Evolutionary conservation across 2,797 vertebrate genomes (phyloP).

Genomic region (Anabacerthia variegaticeps): DNA sequence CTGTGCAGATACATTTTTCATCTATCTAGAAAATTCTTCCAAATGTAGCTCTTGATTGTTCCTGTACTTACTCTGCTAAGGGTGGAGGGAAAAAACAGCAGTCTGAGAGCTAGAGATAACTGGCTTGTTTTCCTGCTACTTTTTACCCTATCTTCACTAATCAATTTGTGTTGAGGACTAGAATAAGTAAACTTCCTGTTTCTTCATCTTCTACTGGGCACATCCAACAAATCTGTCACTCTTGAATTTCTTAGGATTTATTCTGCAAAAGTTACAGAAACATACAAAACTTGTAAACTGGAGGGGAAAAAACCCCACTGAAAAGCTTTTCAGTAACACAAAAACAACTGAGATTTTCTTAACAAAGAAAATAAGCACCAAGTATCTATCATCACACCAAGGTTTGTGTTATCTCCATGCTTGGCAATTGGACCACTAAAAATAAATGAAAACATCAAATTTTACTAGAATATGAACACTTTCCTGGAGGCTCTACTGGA

Average conservation of each 20-base stretch:
- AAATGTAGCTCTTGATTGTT: not conserved
- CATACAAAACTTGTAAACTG: not conserved
- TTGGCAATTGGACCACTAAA: not conserved
- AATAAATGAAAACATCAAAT: not conserved
- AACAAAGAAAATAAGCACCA: not conserved
- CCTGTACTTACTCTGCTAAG: not conserved
- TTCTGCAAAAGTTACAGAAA: not conserved
- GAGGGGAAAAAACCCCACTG: not conserved
- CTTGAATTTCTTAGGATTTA: not conserved
- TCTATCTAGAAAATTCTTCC: not conserved
- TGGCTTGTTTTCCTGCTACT: not conserved
- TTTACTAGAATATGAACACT: not conserved
- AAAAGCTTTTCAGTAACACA: not conserved
- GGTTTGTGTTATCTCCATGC: not conserved
- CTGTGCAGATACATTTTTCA: not conserved
- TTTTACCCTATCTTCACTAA: not conserved
- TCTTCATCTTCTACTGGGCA: not conserved
- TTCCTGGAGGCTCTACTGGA: not conserved
- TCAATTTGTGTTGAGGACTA: not conserved
- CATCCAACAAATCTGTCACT: accelerated
- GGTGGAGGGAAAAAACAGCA: not conserved
- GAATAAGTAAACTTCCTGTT: not conserved
- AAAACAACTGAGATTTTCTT: not conserved
- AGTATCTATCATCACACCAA: not conserved
- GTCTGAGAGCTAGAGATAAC: not conserved